Base-by-base conservation (phyloP, 2,888 invertebrate genomes). In the Drosophila meridiana region DNA sequence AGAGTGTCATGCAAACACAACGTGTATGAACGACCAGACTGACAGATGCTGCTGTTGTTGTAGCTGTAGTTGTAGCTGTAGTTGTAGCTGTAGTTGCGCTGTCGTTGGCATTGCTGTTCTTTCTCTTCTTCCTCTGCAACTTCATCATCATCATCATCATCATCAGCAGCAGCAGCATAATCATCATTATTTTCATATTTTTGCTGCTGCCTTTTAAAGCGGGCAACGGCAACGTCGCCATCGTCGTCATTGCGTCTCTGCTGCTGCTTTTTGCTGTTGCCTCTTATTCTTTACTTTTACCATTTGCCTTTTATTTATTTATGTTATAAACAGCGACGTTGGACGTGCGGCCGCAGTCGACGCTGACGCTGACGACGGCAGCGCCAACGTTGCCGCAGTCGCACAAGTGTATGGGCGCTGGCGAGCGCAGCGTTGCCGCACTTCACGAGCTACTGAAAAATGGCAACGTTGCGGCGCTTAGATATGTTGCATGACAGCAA, bases 401-500 rank as follows among this genome's bases (percentile, higher is more conserved):
- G 73, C 69, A 73, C 78, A 79, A 80, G 80, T 80, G 76, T 76
- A 73, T 70, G 73, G 72, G 72, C 79, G 75, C 78, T 78, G 79
- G 60, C 61, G 4, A 34, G 48, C n/a, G 47, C 69, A 38, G 30
- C 40, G 79, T 80, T 76, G 80, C 76, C 79, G 32, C 42, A 8
- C 6, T 79, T 80, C 80, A 68, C 11, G 6, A 56, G 69, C 55
- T 43, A 60, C 20, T 80, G 85, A 84, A 84, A 72, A 56, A 20
- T 68, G 80, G 78, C 84, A 84, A 84, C 88, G 66, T 36, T 62
- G 65, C 70, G 48, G 36, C 56, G 67, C 57, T 66, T 63, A 70
- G 70, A 82, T 82, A 79, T 77, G 85, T 82, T 82, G 82, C 85
- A 77, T 80, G 83, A 73, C 77, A 71, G 69, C 78, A 83, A 77